Evolutionary conservation across 2,888 invertebrate genomes (phyloP).

Genomic region (Malthinus seriepunctatus): DNA sequence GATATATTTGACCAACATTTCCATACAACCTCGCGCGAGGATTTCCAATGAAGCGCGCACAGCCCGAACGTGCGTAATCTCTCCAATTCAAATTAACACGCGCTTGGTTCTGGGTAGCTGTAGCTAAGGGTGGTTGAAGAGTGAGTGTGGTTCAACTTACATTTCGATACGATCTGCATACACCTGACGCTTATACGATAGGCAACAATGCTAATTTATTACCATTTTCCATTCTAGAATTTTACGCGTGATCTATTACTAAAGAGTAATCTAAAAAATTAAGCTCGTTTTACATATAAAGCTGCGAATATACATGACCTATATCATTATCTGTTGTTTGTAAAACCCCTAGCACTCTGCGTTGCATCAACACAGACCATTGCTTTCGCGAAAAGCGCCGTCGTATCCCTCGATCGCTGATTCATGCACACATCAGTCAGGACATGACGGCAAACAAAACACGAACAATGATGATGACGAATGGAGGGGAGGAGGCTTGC

Average conservation of each 20-base stretch:
- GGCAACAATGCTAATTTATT: constrained; percentile 24
- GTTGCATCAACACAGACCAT: constrained; percentile 33
- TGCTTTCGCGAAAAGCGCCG: constrained; percentile 29
- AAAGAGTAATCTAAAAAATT: background rate
- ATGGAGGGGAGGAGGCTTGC: constrained; percentile 31
- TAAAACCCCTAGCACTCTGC: constrained; percentile 26
- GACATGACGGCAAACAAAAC: constrained; percentile 33
- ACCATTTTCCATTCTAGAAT: constrained; percentile 23
- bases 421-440: constrained; percentile 34
- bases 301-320: constrained; percentile 3
- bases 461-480: constrained; percentile 37
- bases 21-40: constrained; percentile 64
- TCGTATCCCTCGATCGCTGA: constrained; percentile 32
- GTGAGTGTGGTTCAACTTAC: constrained; percentile 29
- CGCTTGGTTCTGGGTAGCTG: constrained; percentile 39
- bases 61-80: constrained; percentile 60
- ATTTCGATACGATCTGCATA: constrained; percentile 31
- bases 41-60: constrained; percentile 55
- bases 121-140: constrained; percentile 22
- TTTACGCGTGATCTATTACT: constrained; percentile 18
- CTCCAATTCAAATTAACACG: constrained; percentile 65
- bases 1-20: constrained; percentile 91
- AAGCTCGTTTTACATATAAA: background rate
- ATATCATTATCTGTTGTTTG: constrained; percentile 13
- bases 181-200: constrained; percentile 31